Evolutionary conservation across 1,140 invertebrate species (phyloP).

Genomic region (Prorops nasuta): DNA sequence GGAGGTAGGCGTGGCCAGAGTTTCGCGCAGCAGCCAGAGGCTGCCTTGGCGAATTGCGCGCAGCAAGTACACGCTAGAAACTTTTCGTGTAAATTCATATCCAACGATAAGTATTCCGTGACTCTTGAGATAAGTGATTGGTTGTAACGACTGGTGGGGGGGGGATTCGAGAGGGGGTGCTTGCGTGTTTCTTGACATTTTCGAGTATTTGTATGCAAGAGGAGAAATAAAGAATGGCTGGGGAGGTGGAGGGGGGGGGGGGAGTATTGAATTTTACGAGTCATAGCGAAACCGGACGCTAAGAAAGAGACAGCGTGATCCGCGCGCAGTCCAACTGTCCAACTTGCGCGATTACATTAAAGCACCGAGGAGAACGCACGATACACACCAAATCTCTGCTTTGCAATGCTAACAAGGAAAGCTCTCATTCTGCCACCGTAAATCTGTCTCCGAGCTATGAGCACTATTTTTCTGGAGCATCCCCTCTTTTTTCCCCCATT

Average conservation of each 20-base stretch:
- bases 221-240: not conserved
- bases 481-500: not conserved
- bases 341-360: constrained; percentile 15
- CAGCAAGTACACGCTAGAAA: too few species aligned
- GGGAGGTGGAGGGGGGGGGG: not conserved
- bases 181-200: not conserved
- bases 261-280: constrained; percentile 13
- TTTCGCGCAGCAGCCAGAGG: too few species aligned
- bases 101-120: constrained; percentile 1
- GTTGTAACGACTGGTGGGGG: constrained; percentile 4
- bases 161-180: not conserved
- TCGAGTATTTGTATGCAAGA: constrained; percentile 4
- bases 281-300: constrained; percentile 1
- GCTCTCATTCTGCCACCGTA: not conserved
- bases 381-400: constrained; percentile 8
- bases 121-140: constrained; percentile 10
- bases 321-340: constrained; percentile 13
- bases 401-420: constrained; percentile 19
- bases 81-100: not conserved
- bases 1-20: too few species aligned
- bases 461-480: constrained; percentile 4
- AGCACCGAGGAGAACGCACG: constrained; percentile 8
- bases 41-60: too few species aligned
- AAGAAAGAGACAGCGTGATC: constrained; percentile 16
- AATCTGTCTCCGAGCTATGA: not conserved